Percentiles rank a stretch among this genome's conserved stretches.
Evolutionary conservation across 37 sponge, comb jelly and placozoan species (phyloP).

Genomic region (Mnemiopsis leidyi): DNA sequence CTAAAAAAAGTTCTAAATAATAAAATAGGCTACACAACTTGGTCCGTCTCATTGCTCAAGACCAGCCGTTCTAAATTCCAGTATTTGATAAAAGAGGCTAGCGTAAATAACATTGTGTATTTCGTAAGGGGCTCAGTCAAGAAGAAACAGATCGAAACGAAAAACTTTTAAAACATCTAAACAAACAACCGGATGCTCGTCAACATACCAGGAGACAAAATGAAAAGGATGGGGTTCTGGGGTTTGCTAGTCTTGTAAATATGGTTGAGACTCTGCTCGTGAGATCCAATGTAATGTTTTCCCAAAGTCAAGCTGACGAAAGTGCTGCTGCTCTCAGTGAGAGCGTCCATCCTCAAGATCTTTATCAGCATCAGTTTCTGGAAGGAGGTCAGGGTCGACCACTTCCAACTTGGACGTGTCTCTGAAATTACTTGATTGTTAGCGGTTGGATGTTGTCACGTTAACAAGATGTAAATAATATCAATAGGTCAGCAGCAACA

Average conservation of each 20-base stretch:
- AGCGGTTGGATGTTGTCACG: neutral
- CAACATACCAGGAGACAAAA: slow-evolving; percentile 61
- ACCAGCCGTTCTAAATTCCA: too few species aligned
- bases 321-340: slow-evolving; percentile 4
- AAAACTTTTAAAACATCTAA: too few species aligned
- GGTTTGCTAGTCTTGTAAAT: slow-evolving; percentile 46
- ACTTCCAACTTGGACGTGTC: slow-evolving; percentile 51
- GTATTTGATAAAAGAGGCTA: too few species aligned
- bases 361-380: slow-evolving; percentile 65
- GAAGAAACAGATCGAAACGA: too few species aligned
- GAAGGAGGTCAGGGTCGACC: slow-evolving; percentile 57
- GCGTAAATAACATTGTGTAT: too few species aligned
- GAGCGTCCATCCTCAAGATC: slow-evolving; percentile 55
- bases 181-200: too few species aligned
- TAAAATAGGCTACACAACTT: too few species aligned
- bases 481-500: neutral
- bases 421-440: neutral
- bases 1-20: too few species aligned
- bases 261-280: slow-evolving; percentile 18
- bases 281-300: neutral
- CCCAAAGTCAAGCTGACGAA: slow-evolving; percentile 52
- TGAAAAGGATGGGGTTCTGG: slow-evolving; percentile 48
- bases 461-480: neutral
- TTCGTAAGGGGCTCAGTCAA: too few species aligned
- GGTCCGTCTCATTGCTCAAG: too few species aligned